Base-by-base conservation (phyloP, 2,797 vertebrate genomes). In the Phalloptychus januarius region DNA sequence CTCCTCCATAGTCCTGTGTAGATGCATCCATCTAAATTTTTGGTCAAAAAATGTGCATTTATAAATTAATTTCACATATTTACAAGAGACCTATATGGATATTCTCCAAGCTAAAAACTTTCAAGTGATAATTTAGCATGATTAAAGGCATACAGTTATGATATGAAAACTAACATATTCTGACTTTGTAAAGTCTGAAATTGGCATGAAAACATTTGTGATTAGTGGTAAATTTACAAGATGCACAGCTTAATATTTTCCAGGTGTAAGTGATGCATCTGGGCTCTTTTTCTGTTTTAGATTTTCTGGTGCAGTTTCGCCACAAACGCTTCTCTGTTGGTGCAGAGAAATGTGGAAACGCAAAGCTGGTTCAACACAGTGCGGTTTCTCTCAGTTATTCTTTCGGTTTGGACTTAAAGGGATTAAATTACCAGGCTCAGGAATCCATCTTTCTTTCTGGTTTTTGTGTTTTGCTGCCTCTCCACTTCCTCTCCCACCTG, bases 401-500 rank as follows among this genome's bases (percentile, higher is more conserved):
- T 33, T 61, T 63, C 63, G 33, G 33, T 2, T 65, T 38, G 18
- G 61, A 2, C 18, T 65, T 38, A 31, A 36, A 23, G 61, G 61
- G 33, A 18, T 65, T n/a, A 58, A 58, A 31, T 31, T 2, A 11
- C 28, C 56, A 58, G 28, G 28, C 2, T 61, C 56, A 61, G 56
- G 56, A 61, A 61, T 61, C 13, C 28, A 16, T 63, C 58, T 31
- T 6, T 61, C 33, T 18, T 63, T 20, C 31, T 63, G 31, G 15
- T 36, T 63, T 63, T 16, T 36, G 5, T 18, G 5, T 33, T 63
- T 63, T 8, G 16, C 58, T 36, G 54, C 54, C 20, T 56, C 54
- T 56, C 54, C 54, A 28, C n/a, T 56, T 56, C 54, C 23, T 54
- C 50, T 0, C 72, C 44, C 79, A 50, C 74, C 79, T 25, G 54